A percentile compares a stretch with the other conserved stretches of the same genome.
phyloP scores from a whole-genome alignment of 2,888 invertebrate species.

The Oxyteleia sp. region DNA sequence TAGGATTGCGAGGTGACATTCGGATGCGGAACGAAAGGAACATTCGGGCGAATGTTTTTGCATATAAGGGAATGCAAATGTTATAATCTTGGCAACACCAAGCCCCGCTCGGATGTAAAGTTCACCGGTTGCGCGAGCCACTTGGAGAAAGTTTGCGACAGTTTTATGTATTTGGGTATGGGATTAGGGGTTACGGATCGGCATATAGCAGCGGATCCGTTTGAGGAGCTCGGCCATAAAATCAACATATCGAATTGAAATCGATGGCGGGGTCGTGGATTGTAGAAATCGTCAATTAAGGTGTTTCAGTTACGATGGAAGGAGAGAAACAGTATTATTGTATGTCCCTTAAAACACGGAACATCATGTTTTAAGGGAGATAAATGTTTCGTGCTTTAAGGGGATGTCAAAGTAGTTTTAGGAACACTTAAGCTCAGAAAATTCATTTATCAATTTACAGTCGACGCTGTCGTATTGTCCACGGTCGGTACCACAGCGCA shows the following conservation, averaged over 20 bases:
- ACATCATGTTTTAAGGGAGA: too few species aligned
- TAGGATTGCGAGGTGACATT: conserved; percentile 2
- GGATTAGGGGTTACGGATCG: conserved; percentile 41
- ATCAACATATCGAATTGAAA: conserved; percentile 19
- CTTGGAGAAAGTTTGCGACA: conserved; percentile 37
- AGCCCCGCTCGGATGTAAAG: conserved; percentile 28
- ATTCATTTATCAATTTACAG: too few species aligned
- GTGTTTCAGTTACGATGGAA: not conserved
- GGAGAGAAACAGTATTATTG: too few species aligned
- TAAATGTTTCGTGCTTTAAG: too few species aligned
- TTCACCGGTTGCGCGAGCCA: conserved; percentile 31
- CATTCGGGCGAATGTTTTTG: conserved; percentile 42
- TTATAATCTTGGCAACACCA: conserved; percentile 50
- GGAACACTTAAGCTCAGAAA: too few species aligned
- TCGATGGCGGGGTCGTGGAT: not conserved
- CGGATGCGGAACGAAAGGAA: conserved; percentile 15
- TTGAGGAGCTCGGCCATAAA: conserved; percentile 25
- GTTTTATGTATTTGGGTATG: conserved; percentile 39
- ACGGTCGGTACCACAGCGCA: too few species aligned
- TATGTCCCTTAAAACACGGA: too few species aligned
- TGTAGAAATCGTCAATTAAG: not conserved
- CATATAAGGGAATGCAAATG: conserved; percentile 48
- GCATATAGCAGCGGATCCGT: conserved; percentile 14
- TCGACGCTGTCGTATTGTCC: too few species aligned
- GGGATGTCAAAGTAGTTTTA: too few species aligned